Conservation (phyloP, 2,113 vertebrate species). For the Pomatostomus ruficeps region DNA sequence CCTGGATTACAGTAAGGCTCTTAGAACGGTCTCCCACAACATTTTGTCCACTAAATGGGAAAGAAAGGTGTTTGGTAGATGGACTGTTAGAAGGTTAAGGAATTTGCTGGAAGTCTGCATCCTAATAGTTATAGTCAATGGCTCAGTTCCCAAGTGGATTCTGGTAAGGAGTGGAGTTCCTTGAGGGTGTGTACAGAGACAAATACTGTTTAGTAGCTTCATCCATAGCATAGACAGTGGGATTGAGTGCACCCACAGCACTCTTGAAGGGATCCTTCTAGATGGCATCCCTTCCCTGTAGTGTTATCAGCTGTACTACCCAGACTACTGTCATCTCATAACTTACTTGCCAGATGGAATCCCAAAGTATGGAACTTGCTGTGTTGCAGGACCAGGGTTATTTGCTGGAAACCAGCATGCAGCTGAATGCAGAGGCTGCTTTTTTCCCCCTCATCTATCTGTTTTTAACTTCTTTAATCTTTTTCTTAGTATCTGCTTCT, state of each 20-base stretch:
- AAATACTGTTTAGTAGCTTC: background rate
- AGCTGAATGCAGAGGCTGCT: background rate
- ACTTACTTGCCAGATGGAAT: accelerated
- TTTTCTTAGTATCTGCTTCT: background rate
- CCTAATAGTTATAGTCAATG: background rate
- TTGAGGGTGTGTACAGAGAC: background rate
- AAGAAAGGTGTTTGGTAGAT: background rate
- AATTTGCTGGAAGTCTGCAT: background rate
- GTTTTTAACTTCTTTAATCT: background rate
- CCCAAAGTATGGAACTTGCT: background rate
- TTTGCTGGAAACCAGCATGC: background rate
- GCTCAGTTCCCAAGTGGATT: background rate
- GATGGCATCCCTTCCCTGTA: background rate
- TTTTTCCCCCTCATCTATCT: accelerated
- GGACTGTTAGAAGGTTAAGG: background rate
- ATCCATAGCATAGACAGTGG: background rate
- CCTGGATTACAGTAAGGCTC: background rate
- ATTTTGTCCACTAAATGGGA: background rate
- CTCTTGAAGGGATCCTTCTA: background rate
- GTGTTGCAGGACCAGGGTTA: background rate
- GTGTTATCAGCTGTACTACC: background rate
- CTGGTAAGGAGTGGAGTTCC: background rate
- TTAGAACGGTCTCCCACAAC: background rate
- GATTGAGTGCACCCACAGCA: background rate
- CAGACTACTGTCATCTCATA: background rate